Conservation (phyloP, 1,140 invertebrate genomes). For the Dinoponera quadriceps region DNA sequence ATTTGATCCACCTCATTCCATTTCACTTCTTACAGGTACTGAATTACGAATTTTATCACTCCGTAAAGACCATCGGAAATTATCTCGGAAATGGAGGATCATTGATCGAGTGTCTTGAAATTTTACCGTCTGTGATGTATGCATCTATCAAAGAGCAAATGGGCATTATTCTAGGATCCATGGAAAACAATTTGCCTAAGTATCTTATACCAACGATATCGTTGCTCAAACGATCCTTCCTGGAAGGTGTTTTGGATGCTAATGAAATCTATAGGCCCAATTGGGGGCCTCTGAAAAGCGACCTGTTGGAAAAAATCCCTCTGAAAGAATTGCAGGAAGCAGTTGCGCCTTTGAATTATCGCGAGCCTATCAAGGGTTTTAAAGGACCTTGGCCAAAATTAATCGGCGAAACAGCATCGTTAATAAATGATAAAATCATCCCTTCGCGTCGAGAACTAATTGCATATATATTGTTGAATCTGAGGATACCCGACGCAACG, state of each 20-base stretch:
- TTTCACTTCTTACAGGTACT: background rate
- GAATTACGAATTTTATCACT: constrained; percentile 46
- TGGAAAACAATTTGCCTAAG: constrained; percentile 42
- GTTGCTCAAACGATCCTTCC: constrained; percentile 24
- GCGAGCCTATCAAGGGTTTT: background rate
- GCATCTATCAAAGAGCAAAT: constrained; percentile 28
- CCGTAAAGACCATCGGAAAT: constrained; percentile 32
- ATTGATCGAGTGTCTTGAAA: constrained; percentile 40
- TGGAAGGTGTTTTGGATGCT: constrained; percentile 3
- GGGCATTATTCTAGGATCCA: constrained; percentile 37
- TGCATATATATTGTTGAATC: constrained; percentile 39
- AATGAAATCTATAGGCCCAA: constrained; percentile 41
- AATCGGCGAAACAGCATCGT: constrained; percentile 5
- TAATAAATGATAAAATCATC: constrained; percentile 10
- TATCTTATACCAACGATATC: constrained; percentile 45
- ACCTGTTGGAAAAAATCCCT: constrained; percentile 36
- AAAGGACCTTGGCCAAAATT: constrained; percentile 30
- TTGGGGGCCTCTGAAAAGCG: constrained; percentile 32
- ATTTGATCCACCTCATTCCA: background rate
- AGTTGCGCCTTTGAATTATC: background rate
- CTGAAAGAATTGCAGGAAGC: constrained; percentile 28
- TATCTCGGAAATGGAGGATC: constrained; percentile 55
- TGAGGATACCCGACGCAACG: constrained; percentile 16
- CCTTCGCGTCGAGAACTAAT: constrained; percentile 26
- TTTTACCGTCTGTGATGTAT: constrained; percentile 26